Base-by-base conservation (phyloP, 2,113 vertebrate species). In the Apeltes quadracus region DNA sequence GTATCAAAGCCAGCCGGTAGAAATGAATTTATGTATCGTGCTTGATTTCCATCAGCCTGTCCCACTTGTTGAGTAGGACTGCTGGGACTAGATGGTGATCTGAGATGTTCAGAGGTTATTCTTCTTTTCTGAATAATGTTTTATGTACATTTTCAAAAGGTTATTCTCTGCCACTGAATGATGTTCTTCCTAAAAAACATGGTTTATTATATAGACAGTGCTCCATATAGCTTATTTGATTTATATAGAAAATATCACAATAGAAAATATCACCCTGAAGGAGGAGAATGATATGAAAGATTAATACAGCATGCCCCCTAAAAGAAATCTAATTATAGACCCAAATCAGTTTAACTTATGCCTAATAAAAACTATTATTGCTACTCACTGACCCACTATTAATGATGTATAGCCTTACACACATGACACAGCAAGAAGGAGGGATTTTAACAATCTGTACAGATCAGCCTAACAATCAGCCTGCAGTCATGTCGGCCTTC, bases 261-360 rank as follows among this genome's bases (percentile, higher is more conserved):
- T 3, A 10, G 8, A 72, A 63, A 70, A 68, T 55, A 43, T 16
- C 3, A 66, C 57, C 41, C 61, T 61, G 50, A 68, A 69, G 23
- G 69, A 79, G 22, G 5, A 76, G 61, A 62, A 13, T 51, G 61
- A 68, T 43, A 71, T 70, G 51, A 77, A 79, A 66, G 75, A 78
- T 72, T 64, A 46, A 70, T 78, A 71, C 72, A 76, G 32, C 38
- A 34, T 76, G 43, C 14, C 72, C n/a, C 50, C 58, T 29, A 69
- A 43, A 75, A 61, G 23, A 56, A 65, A 61, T 75, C 74, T 78
- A 69, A 57, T 54, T 81, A 70, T 72, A 76, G 23, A 72, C 57
- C 5, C 25, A 72, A 67, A 79, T 81, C 25, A 78, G 58, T 79
- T 79, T 76, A 46, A 27, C 16, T 73, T 48, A 64, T 69, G 25